Conservation (phyloP, 2,797 vertebrate genomes). For the Anableps anableps region DNA sequence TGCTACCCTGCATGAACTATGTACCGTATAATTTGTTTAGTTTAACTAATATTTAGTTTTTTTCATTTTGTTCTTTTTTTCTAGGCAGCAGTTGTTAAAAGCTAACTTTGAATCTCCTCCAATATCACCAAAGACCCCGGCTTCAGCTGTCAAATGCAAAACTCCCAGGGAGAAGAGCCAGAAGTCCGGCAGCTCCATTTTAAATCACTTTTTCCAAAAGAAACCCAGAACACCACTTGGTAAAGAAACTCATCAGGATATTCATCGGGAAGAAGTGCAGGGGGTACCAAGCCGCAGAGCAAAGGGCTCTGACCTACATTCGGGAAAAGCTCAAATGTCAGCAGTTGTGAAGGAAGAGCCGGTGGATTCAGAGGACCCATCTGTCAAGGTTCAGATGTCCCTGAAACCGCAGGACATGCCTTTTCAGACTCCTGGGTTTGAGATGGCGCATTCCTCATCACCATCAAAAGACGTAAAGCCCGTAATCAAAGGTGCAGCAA, state of each 20-base stretch:
- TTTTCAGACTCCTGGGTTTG: not conserved
- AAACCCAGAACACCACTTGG: conserved; percentile 40
- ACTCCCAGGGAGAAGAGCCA: conserved; percentile 45
- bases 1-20: not conserved
- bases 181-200: conserved; percentile 55
- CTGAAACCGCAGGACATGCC: conserved; percentile 49
- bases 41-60: conserved; percentile 10
- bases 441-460: conserved; percentile 71
- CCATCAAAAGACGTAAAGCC: conserved; percentile 77
- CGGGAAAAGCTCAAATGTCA: not conserved
- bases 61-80: conserved; percentile 41
- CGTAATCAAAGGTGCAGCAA: conserved; percentile 83
- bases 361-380: conserved; percentile 24
- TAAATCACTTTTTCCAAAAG: conserved; percentile 81
- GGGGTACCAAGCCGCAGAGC: not conserved
- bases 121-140: conserved; percentile 77
- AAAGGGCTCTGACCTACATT: conserved; percentile 23
- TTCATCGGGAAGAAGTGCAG: not conserved
- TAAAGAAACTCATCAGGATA: conserved; percentile 14
- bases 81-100: conserved; percentile 85
- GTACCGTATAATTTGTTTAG: conserved; percentile 1
- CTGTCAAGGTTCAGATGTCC: conserved; percentile 9
- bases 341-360: conserved; percentile 73
- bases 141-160: conserved; percentile 64
- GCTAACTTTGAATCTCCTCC: conserved; percentile 80